These are phyloP conservation scores for Brachyptera risi DNA, from an alignment of 2,888 invertebrate species.

Conservation along the genomic window DNA sequence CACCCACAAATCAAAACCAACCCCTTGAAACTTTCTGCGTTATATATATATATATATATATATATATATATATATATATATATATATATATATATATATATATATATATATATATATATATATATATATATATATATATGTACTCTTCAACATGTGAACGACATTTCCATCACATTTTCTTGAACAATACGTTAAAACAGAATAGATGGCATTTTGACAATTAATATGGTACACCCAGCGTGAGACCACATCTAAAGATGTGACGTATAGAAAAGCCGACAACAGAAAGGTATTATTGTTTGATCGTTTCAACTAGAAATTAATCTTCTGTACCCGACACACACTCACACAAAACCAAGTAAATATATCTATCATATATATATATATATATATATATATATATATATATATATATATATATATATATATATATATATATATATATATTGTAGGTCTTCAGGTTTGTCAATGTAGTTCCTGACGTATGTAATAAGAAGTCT, in stretches of 20 bases:
- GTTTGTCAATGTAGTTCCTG: constrained; percentile 15
- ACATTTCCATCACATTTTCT: neutral
- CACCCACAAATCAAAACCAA: too few species aligned
- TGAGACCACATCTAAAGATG: neutral
- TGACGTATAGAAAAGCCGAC: neutral
- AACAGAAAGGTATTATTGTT: neutral
- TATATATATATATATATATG: too few species aligned
- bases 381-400: too few species aligned
- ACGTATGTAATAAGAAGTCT: constrained; percentile 10
- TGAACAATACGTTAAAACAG: neutral
- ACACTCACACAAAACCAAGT: constrained; percentile 2
- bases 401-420: too few species aligned
- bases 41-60: too few species aligned
- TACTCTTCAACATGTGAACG: neutral
- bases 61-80: too few species aligned
- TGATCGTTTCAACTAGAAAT: constrained; percentile 12
- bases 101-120: too few species aligned
- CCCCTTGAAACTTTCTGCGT: too few species aligned
- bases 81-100: too few species aligned
- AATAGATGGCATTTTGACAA: neutral
- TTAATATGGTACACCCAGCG: constrained; percentile 12
- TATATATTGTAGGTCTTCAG: neutral
- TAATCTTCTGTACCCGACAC: constrained; percentile 19
- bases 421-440: too few species aligned
- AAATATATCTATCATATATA: too few species aligned